Conservation (phyloP, 2,113 vertebrate genomes). For the Meleagris gallopavo region DNA sequence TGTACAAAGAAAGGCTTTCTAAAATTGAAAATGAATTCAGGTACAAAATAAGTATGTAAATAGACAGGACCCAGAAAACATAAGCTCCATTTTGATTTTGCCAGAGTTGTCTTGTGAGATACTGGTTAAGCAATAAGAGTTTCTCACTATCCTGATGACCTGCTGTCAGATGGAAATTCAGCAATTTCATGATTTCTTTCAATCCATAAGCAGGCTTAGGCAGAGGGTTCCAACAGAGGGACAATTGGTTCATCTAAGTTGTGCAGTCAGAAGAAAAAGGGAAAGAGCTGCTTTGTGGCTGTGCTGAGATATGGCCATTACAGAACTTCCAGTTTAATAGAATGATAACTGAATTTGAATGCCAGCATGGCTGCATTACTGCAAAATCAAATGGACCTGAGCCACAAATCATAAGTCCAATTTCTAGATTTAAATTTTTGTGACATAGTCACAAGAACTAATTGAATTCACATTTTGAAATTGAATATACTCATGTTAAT, state of each 20-base stretch:
- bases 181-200: neutral
- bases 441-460: neutral
- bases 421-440: neutral
- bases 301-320: neutral
- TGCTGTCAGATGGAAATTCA: neutral
- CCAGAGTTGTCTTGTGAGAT: neutral
- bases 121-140: neutral
- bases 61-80: neutral
- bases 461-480: neutral
- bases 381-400: neutral
- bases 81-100: neutral
- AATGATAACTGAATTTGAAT: neutral
- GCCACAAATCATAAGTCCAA: neutral
- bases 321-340: neutral
- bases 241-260: neutral
- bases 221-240: neutral
- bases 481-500: neutral
- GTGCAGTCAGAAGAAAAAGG: neutral
- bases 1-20: neutral
- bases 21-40: neutral
- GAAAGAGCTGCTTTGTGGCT: neutral
- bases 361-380: fast-evolving
- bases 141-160: neutral
- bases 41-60: neutral
- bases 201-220: neutral